Conservation (phyloP, 2,888 invertebrate genomes). For the Andrena trimmerana region DNA sequence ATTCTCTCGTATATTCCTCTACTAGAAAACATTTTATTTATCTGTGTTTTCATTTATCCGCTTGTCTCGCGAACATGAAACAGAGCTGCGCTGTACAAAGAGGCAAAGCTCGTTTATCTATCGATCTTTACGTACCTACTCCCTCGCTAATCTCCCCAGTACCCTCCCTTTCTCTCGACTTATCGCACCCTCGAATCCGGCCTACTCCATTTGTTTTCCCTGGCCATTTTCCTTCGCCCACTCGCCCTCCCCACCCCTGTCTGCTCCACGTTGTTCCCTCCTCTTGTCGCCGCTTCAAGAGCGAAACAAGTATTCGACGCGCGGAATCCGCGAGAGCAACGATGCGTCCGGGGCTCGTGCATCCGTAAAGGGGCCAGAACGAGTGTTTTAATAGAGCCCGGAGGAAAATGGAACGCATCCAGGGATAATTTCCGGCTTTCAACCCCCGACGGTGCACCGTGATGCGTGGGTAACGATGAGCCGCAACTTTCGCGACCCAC, state of each 20-base stretch:
- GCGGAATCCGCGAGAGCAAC: slow-evolving; percentile 21
- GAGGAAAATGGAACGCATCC: slow-evolving; percentile 15
- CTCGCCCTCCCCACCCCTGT: not conserved
- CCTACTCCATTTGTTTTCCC: slow-evolving; percentile 16
- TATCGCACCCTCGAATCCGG: slow-evolving; percentile 14
- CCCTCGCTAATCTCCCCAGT: slow-evolving; percentile 17
- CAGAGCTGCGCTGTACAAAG: slow-evolving; percentile 44
- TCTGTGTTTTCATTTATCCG: not conserved
- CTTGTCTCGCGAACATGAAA: slow-evolving; percentile 45
- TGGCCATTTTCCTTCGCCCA: not conserved
- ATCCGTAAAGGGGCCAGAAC: slow-evolving; percentile 3
- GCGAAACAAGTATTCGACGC: slow-evolving; percentile 15
- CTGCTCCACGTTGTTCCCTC: not conserved
- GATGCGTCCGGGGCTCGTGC: not conserved
- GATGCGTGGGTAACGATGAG: not conserved
- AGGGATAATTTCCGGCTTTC: slow-evolving; percentile 22
- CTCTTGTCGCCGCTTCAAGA: not conserved
- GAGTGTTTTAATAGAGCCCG: slow-evolving; percentile 12
- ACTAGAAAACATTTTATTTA: too few relatives aligned
- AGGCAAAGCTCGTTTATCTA: slow-evolving; percentile 24
- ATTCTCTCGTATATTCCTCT: too few relatives aligned
- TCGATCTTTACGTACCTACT: slow-evolving; percentile 49
- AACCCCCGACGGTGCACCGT: not conserved
- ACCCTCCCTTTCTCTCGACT: slow-evolving; percentile 24
- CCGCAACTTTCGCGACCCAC: not conserved